Evolutionary conservation across 2,888 invertebrate genomes (phyloP).

Genomic region (Dione juno): DNA sequence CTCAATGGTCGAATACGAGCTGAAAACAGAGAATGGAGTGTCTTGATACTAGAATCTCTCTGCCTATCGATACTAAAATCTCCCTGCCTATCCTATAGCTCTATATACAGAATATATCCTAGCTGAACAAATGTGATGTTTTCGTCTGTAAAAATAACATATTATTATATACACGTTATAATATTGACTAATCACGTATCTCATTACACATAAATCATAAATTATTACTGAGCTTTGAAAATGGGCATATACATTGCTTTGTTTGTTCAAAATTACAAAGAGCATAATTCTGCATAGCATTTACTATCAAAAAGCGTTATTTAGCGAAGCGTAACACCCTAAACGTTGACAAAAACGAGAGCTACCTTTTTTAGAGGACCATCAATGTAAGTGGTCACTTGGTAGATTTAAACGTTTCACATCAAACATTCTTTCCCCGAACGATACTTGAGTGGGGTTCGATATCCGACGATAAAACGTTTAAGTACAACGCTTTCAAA

Average conservation of each 20-base stretch:
- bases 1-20: no score
- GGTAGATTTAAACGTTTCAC: constrained; percentile 42
- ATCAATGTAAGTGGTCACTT: constrained; percentile 45
- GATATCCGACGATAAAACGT: constrained; percentile 43
- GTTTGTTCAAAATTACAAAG: constrained; percentile 13
- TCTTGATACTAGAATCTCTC: no score
- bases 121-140: no score
- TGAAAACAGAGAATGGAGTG: neutral
- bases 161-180: no score
- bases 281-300: constrained; percentile 21
- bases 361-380: constrained; percentile 39
- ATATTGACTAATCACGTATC: neutral
- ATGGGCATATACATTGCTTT: neutral
- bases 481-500: constrained; percentile 31
- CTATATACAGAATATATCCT: no score
- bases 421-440: constrained; percentile 46
- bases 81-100: no score
- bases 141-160: no score
- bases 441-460: constrained; percentile 42
- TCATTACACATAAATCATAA: neutral
- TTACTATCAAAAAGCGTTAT: constrained; percentile 27
- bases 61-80: no score
- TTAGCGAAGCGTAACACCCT: constrained; percentile 31
- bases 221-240: neutral
- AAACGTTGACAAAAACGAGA: constrained; percentile 37